Evolutionary conservation across 2,888 invertebrate species (phyloP), one percentile per base, ranked within the genome.

Genomic region (Campoplex nolae): DNA sequence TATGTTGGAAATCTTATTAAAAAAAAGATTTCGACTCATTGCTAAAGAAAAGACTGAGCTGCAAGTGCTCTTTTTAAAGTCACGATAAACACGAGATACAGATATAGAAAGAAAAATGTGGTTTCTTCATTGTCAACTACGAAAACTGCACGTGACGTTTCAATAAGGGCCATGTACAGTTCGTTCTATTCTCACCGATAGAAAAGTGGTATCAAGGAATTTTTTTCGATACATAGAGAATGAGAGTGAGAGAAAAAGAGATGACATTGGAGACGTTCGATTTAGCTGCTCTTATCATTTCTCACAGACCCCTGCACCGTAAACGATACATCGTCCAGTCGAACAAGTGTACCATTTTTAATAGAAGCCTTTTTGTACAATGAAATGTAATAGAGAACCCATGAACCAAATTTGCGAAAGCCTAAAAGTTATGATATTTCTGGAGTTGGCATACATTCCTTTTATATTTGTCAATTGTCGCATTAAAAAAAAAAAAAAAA

Each of bases 141-240:
- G 79, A 80, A 85, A 86, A 85, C 88, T 89, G 90, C 78, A 77
- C 82, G 51, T 88, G 89, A 90, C 88, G 86, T 88, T 89, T 89
- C 88, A 90, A 90, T 90, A 84, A 81, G 76, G 71, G 42, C 67
- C 68, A 56, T 75, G 81, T 82, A 67, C 16, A 35, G 58, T 76
- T 71, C 79, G 75, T 87, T 56, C 73, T 71, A 58, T 84, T 75
- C 75, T 70, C 65, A 51, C 58, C 67, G 74, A 84, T 76, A 65
- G 88, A 77, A 78, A 70, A 83, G 65, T 84, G 70, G 83, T 78
- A 81, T 80, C 85, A 76, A 74, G 16, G 74, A 88, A 84, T 86
- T 85, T 38, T 79, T 84, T 80, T 86, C 83, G 87, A 85, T 86
- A 88, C 84, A 48, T 42, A 16, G 11, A 68, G 68, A 68, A n/a